Evolutionary conservation across 2,888 invertebrate species (phyloP), one percentile per base, ranked within the genome.

Genomic region (Thymelicus sylvestris): DNA sequence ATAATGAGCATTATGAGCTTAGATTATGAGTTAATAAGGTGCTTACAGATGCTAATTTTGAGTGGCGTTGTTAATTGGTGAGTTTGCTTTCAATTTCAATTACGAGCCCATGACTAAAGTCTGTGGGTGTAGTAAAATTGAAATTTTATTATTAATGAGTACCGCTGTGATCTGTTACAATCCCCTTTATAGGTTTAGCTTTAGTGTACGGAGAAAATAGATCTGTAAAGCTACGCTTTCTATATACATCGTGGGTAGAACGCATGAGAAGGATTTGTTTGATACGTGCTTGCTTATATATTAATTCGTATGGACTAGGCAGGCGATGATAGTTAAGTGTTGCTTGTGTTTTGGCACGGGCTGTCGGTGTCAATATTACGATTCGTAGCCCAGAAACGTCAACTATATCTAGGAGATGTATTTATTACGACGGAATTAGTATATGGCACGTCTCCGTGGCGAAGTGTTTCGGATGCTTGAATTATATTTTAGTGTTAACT

Each of bases 341-440:
- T 57, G 75, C 78, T 79, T 79, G 82, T 82, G 83, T 88, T 84
- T 91, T 92, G 92, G 92, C 92, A 91, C 89, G 81, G 78, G 81
- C 81, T 80, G 84, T 81, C 82, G 78, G 78, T 86, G 87, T 90
- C 92, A 91, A 91, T 92, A 89, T 88, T 89, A 89, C 88, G 87
- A 90, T 88, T 88, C 87, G 86, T 87, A 90, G 85, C 89, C 87
- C 83, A 91, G 90, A 91, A 88, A 90, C 84, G 91, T 92, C 91
- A 87, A 84, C 87, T 88, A 84, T 86, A 88, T 87, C 84, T 80
- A 82, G 85, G 79, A 81, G 82, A 81, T 78, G 83, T 86, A 91
- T 92, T 90, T 90, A 91, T 91, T 87, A 83, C 86, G 86, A 87
- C 90, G 83, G 84, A 89, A 89, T 90, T 90, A 90, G 87, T 86